Percentiles rank a stretch among this genome's conserved stretches.
Conservation (phyloP, 2,797 vertebrate genomes). For the Eutrigla gurnardus region DNA sequence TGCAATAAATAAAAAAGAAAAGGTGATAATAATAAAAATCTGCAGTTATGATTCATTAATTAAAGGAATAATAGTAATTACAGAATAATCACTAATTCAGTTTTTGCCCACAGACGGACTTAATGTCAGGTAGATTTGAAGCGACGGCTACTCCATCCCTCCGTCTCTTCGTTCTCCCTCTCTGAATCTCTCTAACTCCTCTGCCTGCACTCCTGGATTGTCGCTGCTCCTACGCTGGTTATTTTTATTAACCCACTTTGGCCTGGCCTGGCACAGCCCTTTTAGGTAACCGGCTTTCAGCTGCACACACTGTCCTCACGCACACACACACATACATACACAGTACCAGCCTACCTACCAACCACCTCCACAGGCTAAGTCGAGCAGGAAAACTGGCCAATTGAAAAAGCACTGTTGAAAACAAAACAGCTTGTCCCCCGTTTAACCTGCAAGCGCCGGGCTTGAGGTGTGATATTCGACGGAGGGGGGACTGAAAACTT, state of each 20-base stretch:
- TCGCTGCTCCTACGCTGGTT: slow-evolving; percentile 85
- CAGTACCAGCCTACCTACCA: slow-evolving; percentile 73
- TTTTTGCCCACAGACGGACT: slow-evolving; percentile 39
- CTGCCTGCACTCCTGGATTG: slow-evolving; percentile 84
- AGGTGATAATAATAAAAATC: not conserved
- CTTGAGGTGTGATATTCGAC: slow-evolving; percentile 58
- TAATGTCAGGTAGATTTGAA: slow-evolving; percentile 55
- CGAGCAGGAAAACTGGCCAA: slow-evolving; percentile 75
- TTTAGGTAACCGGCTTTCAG: slow-evolving; percentile 89
- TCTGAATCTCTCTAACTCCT: slow-evolving; percentile 73
- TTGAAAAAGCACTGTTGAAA: slow-evolving; percentile 70
- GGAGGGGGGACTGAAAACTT: slow-evolving; percentile 17
- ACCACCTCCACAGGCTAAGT: slow-evolving; percentile 81
- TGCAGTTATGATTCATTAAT: not conserved
- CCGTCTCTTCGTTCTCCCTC: slow-evolving; percentile 56
- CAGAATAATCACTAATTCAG: not conserved
- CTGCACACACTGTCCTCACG: slow-evolving; percentile 79
- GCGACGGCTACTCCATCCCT: slow-evolving; percentile 61
- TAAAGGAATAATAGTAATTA: slow-evolving; percentile 4
- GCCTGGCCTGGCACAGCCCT: slow-evolving; percentile 83
- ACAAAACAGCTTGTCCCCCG: slow-evolving; percentile 64
- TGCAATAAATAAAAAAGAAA: slow-evolving; percentile 14
- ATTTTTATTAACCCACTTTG: slow-evolving; percentile 90
- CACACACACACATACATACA: slow-evolving; percentile 52
- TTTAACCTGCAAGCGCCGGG: slow-evolving; percentile 59